Percentiles rank a stretch among this genome's conserved stretches.
Evolutionary conservation across 2,113 vertebrate genomes (phyloP).

Genomic region (Typhlomys cinereus): DNA sequence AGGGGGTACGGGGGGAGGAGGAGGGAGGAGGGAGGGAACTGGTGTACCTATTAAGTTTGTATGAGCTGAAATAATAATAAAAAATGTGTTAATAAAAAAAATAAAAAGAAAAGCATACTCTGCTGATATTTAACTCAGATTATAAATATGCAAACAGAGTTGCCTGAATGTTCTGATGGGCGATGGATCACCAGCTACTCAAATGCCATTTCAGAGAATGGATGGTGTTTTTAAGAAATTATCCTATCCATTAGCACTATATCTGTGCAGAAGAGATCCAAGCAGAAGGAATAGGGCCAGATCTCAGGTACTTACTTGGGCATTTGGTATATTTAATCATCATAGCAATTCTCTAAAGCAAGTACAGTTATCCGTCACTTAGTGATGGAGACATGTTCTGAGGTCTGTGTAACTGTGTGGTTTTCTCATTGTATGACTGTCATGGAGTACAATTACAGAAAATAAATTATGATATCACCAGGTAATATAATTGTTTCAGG

Average conservation of each 20-base stretch:
- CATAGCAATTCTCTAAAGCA: neutral
- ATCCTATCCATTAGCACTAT: neutral
- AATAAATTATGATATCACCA: neutral
- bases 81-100: no score
- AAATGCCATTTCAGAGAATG: conserved; percentile 3
- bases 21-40: no score
- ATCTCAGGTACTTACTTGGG: neutral
- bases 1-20: no score
- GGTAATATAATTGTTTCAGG: neutral
- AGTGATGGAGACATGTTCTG: neutral
- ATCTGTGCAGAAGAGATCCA: neutral
- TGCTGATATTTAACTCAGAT: conserved; percentile 38
- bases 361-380: neutral
- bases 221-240: neutral
- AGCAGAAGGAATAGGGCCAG: neutral
- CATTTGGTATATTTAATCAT: neutral
- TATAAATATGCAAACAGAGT: conserved; percentile 5
- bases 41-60: no score
- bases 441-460: neutral
- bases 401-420: neutral
- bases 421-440: neutral
- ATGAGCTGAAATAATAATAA: no score
- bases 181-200: neutral
- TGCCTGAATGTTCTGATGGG: neutral
- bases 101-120: neutral